Evolutionary conservation across 2,797 vertebrate species (phyloP).

Genomic region (Channallabes apus): DNA sequence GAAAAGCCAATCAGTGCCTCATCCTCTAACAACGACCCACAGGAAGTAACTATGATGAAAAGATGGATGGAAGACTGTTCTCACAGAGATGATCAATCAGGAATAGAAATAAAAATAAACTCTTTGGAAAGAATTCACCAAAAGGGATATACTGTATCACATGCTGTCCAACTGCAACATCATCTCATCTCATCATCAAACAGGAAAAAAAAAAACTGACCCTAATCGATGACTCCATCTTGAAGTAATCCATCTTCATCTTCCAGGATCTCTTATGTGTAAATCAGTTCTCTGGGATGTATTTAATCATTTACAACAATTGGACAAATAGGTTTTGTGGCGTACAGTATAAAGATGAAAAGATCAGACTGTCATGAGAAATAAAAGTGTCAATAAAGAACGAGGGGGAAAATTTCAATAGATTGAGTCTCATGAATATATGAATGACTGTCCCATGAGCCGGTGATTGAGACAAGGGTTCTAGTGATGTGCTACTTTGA

Average conservation of each 20-base stretch:
- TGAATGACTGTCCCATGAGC: not conserved
- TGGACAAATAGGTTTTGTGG: not conserved
- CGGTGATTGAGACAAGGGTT: not conserved
- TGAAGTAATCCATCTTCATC: not conserved
- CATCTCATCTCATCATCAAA: too few relatives aligned
- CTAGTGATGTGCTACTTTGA: not conserved
- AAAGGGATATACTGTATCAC: too few relatives aligned
- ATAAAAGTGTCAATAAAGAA: not conserved
- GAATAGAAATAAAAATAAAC: too few relatives aligned
- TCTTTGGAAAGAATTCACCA: too few relatives aligned
- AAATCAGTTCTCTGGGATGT: not conserved
- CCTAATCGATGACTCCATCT: not conserved
- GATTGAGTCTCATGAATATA: not conserved
- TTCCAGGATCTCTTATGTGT: not conserved
- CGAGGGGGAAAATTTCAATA: not conserved
- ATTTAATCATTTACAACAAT: not conserved
- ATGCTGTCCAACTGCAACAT: not conserved
- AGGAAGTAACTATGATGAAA: too few relatives aligned
- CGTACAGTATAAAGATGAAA: not conserved
- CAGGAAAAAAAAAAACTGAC: too few relatives aligned
- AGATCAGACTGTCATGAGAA: not conserved
- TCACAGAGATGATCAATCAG: too few relatives aligned
- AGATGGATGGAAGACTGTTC: too few relatives aligned
- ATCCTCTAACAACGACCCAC: too few relatives aligned
- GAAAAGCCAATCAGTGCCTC: too few relatives aligned